A percentile compares a stretch with the other conserved stretches of the same genome.
Evolutionary conservation across 2,113 vertebrate genomes (phyloP).

Genomic region (Bubalus kerabau): DNA sequence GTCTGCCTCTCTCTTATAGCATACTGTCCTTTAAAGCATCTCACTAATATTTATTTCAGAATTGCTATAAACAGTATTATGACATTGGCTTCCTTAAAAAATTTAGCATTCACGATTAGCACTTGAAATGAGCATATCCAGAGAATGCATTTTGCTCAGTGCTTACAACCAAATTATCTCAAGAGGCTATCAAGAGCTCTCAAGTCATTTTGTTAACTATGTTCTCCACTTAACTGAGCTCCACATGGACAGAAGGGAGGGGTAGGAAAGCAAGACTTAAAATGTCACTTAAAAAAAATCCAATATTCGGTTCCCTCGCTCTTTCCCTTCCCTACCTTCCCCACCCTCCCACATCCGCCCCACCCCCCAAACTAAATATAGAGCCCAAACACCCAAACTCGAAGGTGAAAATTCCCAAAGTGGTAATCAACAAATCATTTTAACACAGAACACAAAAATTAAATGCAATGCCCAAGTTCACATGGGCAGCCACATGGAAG

Average conservation of each 20-base stretch:
- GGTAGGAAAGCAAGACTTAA: not conserved
- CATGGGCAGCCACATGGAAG: not conserved
- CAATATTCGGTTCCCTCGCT: not conserved
- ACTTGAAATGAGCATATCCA: constrained; percentile 65
- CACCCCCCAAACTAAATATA: constrained; percentile 60
- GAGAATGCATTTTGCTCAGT: constrained; percentile 53
- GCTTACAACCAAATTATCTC: constrained; percentile 68
- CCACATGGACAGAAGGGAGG: not conserved
- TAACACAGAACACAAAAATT: not conserved
- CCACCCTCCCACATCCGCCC: constrained; percentile 24
- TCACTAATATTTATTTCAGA: constrained; percentile 64
- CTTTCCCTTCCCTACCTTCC: not conserved
- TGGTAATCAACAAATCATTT: constrained; percentile 36
- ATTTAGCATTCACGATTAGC: constrained; percentile 64
- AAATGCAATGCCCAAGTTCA: not conserved
- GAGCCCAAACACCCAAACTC: constrained; percentile 36
- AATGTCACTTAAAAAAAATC: not conserved
- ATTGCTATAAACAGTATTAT: constrained; percentile 60
- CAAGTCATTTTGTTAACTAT: constrained; percentile 30
- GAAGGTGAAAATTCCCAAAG: not conserved
- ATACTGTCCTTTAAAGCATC: not conserved
- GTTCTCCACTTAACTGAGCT: constrained; percentile 45
- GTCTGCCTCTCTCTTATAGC: not conserved
- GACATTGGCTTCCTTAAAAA: constrained; percentile 69
- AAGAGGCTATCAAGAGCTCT: constrained; percentile 66